phyloP scores from a whole-genome alignment of 2,888 invertebrate genomes.

The Achlya flavicornis region DNA sequence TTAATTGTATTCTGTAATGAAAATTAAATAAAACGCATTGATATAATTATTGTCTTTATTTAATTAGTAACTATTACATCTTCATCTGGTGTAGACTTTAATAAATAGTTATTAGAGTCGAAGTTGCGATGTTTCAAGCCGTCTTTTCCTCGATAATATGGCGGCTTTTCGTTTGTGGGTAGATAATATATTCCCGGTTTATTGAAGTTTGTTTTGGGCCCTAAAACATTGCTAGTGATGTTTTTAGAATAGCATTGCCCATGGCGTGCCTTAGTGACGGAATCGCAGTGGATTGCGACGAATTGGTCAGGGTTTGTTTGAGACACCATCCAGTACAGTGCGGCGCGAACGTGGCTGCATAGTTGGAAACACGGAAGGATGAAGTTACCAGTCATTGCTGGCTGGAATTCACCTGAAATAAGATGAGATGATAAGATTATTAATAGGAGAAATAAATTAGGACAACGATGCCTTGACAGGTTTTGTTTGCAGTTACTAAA shows the following conservation, averaged over 20 bases:
- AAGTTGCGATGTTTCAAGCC: conserved; percentile 53
- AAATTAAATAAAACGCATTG: conserved; percentile 60
- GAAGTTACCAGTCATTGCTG: conserved; percentile 55
- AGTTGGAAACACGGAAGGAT: conserved; percentile 69
- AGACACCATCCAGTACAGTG: conserved; percentile 61
- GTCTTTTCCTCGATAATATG: conserved; percentile 61
- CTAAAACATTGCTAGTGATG: conserved; percentile 54
- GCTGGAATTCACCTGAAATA: conserved; percentile 70
- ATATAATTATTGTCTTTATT: conserved; percentile 42
- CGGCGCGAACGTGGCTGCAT: conserved; percentile 71
- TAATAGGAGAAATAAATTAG: no score
- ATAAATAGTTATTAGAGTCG: conserved; percentile 57
- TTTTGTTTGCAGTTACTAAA: no score
- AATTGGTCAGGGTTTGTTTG: conserved; percentile 58
- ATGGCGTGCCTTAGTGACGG: conserved; percentile 54
- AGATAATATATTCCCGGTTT: conserved; percentile 69
- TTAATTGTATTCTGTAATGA: conserved; percentile 59
- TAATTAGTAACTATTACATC: conserved; percentile 52
- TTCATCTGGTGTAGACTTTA: conserved; percentile 57
- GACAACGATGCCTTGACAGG: no score
- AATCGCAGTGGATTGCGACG: conserved; percentile 58
- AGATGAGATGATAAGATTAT: not conserved
- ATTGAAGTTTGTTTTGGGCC: conserved; percentile 66
- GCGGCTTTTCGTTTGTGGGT: conserved; percentile 55
- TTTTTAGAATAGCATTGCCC: conserved; percentile 60